Evolutionary conservation across 2,797 vertebrate species (phyloP).

Genomic region (Scyliorhinus canicula): DNA sequence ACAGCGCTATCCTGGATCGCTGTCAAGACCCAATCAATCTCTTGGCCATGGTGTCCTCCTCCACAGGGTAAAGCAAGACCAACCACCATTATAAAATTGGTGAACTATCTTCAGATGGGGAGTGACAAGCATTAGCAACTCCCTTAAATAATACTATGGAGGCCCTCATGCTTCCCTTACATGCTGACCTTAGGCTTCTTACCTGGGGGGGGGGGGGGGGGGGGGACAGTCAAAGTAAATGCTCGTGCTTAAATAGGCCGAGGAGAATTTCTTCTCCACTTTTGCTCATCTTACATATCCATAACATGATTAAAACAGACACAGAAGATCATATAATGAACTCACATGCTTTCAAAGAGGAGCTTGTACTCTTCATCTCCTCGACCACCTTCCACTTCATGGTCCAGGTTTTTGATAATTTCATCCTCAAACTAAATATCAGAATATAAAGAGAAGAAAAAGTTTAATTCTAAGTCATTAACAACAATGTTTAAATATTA

Average conservation of each 20-base stretch:
- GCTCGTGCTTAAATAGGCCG: not conserved
- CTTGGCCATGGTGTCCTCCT: not conserved
- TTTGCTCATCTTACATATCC: not conserved
- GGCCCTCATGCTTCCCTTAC: not conserved
- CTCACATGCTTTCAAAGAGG: conserved; percentile 53
- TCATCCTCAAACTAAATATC: conserved; percentile 50
- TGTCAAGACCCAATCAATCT: too few species aligned
- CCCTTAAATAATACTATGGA: not conserved
- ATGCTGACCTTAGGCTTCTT: not conserved
- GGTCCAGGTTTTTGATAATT: conserved; percentile 51
- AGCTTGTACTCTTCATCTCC: conserved; percentile 52
- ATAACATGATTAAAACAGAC: not conserved
- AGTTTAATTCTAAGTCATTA: not conserved
- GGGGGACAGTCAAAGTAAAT: not conserved
- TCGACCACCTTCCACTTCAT: conserved; percentile 50
- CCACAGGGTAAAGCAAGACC: not conserved
- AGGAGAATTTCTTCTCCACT: not conserved
- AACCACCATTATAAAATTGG: not conserved
- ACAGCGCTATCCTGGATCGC: too few species aligned
- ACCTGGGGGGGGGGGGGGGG: not conserved
- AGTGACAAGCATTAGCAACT: not conserved
- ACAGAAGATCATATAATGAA: not conserved
- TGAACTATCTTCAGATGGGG: not conserved
- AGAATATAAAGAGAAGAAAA: not conserved
- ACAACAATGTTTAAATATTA: not conserved